Evolutionary conservation across 2,888 invertebrate genomes (phyloP).

Genomic region (Seira sanloemensis): DNA sequence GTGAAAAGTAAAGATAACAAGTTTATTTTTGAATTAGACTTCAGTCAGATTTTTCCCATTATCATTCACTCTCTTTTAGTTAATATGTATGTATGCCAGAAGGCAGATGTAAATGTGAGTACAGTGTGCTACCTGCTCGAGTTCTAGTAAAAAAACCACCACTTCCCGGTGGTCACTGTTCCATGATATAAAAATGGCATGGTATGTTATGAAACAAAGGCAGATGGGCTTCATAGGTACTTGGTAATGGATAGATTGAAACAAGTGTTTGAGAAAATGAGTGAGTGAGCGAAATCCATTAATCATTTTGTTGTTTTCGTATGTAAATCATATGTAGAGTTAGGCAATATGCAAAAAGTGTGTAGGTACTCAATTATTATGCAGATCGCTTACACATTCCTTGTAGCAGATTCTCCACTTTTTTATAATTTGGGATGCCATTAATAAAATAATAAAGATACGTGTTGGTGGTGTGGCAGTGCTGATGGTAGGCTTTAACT

Average conservation of each 20-base stretch:
- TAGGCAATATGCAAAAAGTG: background rate
- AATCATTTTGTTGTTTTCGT: constrained; percentile 12
- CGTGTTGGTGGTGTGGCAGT: constrained; percentile 9
- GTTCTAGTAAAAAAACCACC: background rate
- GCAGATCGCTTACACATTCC: constrained; percentile 20
- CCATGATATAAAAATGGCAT: constrained; percentile 36
- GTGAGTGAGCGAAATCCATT: constrained; percentile 15
- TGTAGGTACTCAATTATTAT: background rate
- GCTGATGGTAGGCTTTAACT: constrained; percentile 38
- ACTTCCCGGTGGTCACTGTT: constrained; percentile 57
- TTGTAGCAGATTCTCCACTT: constrained; percentile 10
- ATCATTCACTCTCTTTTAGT: too few species aligned
- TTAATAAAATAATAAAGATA: constrained; percentile 39
- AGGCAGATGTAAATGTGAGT: constrained; percentile 28
- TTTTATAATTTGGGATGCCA: constrained; percentile 50
- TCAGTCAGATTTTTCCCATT: background rate
- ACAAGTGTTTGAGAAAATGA: constrained; percentile 18
- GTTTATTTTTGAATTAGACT: too few species aligned
- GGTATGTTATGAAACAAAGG: background rate
- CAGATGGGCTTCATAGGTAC: constrained; percentile 24
- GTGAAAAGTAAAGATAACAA: too few species aligned
- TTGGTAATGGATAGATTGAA: background rate
- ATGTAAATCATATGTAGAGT: background rate
- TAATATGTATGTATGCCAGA: constrained; percentile 20
- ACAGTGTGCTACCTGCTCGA: too few species aligned